Conservation (phyloP, 2,888 invertebrate genomes). For the Congeria kusceri region DNA sequence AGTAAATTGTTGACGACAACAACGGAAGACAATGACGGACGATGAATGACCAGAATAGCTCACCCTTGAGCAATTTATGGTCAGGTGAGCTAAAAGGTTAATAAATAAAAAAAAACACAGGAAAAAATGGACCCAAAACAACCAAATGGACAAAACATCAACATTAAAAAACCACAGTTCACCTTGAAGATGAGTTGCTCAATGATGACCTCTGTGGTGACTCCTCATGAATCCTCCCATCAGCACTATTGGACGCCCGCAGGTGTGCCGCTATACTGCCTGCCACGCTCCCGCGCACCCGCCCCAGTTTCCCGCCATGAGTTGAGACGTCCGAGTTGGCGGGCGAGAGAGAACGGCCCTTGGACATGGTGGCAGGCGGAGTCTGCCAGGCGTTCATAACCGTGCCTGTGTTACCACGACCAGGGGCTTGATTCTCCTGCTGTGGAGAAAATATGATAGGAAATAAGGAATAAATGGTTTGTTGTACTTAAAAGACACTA, state of each 20-base stretch:
- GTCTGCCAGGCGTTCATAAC: conserved; percentile 77
- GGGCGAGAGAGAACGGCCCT: conserved; percentile 45
- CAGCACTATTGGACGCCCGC: conserved; percentile 55
- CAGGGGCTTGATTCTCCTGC: conserved; percentile 28
- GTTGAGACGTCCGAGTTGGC: conserved; percentile 18
- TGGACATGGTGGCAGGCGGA: conserved; percentile 57
- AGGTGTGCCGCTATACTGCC: conserved; percentile 59
- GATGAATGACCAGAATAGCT: too few species aligned
- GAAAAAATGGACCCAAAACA: too few species aligned
- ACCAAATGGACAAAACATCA: too few species aligned
- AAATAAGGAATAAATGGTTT: too few species aligned
- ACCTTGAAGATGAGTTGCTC: too few species aligned
- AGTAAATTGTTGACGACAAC: too few species aligned
- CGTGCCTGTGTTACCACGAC: conserved; percentile 26
- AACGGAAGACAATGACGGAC: too few species aligned
- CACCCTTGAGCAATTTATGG: too few species aligned
- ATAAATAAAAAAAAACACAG: too few species aligned
- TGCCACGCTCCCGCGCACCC: conserved; percentile 58
- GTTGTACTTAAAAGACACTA: too few species aligned
- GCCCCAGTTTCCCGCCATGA: conserved; percentile 42
- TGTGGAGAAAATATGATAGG: background rate
- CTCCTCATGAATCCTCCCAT: conserved; percentile 46
- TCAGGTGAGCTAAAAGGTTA: too few species aligned
- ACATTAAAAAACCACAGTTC: too few species aligned
- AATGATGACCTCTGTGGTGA: background rate